Conservation (phyloP, 2,797 vertebrate species). For the Rhincodon typus region DNA sequence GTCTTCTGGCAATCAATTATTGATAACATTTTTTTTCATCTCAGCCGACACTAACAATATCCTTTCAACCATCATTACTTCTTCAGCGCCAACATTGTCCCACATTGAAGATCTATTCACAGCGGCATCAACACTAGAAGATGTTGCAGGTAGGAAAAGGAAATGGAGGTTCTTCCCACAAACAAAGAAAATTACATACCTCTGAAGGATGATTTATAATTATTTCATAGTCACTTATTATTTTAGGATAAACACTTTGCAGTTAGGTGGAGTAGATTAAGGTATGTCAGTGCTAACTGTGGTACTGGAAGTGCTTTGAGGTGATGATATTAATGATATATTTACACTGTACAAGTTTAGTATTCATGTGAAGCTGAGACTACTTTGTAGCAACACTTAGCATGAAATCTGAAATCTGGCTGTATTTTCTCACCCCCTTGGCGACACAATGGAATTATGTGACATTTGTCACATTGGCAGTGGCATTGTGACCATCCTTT, state of each 20-base stretch:
- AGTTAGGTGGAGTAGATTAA: not conserved
- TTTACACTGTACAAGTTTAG: not conserved
- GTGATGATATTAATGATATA: not conserved
- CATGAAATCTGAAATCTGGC: not conserved
- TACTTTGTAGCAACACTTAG: not conserved
- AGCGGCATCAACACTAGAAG: not conserved
- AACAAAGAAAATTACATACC: not conserved
- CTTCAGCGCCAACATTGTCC: not conserved
- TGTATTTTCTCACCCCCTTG: not conserved
- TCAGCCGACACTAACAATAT: not conserved
- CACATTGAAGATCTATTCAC: not conserved
- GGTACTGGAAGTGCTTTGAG: not conserved
- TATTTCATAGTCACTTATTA: not conserved
- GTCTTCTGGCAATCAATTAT: not conserved
- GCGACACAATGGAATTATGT: not conserved
- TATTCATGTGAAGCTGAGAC: not conserved
- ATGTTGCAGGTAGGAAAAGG: not conserved
- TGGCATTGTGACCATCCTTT: not conserved
- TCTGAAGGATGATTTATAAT: not conserved
- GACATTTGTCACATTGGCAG: not conserved
- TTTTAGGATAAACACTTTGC: not conserved
- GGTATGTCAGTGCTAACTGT: conserved; percentile 7
- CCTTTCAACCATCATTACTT: not conserved
- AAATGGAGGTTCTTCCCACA: not conserved
- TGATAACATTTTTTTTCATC: not conserved